Conservation (phyloP, 2,113 vertebrate genomes). For the Oxyruncus cristatus region DNA sequence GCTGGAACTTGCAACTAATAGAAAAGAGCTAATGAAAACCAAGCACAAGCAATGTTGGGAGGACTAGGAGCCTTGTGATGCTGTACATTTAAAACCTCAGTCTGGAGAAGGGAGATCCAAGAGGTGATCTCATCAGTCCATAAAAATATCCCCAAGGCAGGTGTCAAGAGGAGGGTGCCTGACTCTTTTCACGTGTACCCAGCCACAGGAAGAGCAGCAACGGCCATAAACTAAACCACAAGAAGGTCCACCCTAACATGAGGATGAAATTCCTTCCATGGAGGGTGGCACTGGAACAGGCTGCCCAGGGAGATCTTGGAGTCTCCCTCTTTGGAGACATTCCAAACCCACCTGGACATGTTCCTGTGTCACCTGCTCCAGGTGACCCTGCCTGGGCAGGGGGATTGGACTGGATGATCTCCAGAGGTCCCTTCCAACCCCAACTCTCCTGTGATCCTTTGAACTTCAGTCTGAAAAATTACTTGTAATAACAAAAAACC, state of each 20-base stretch:
- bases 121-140: background rate
- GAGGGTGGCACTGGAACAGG: background rate
- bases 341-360: background rate
- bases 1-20: background rate
- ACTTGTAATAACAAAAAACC: background rate
- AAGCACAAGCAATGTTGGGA: background rate
- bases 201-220: background rate
- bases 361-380: background rate
- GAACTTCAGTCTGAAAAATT: background rate
- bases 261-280: background rate
- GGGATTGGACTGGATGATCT: background rate
- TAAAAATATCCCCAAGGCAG: background rate
- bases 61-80: background rate
- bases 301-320: background rate
- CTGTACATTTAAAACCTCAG: background rate
- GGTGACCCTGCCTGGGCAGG: background rate
- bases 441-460: background rate
- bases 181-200: background rate
- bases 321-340: background rate
- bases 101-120: background rate
- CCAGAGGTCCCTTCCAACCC: background rate
- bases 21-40: background rate
- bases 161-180: background rate
- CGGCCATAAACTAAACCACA: background rate
- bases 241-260: background rate